phyloP scores from a whole-genome alignment of 2,797 vertebrate genomes.

The Harpagifer antarcticus region DNA sequence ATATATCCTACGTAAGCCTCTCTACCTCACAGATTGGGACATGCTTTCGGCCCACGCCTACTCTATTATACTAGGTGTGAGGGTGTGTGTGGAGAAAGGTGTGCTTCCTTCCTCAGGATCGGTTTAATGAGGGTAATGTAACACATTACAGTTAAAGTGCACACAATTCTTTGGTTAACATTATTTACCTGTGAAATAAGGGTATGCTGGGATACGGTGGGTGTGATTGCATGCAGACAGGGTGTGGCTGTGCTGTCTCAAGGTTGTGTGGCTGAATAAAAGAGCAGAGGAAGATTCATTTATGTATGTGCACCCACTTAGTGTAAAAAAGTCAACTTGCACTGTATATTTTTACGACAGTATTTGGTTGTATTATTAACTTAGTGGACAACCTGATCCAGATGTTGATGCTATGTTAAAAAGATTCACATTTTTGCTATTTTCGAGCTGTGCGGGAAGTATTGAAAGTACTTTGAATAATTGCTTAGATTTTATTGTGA shows the following conservation, averaged over 20 bases:
- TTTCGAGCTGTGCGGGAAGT: neutral
- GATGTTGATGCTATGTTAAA: neutral
- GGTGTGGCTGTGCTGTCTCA: conserved; percentile 44
- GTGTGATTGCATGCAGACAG: conserved; percentile 25
- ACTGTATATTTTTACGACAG: too few species aligned
- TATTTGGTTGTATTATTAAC: neutral
- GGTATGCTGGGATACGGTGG: neutral
- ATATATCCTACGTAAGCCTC: neutral
- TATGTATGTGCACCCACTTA: neutral
- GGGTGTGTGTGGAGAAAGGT: conserved; percentile 1
- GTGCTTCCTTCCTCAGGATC: neutral
- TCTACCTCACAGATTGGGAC: neutral
- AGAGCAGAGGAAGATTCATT: neutral
- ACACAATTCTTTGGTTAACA: neutral
- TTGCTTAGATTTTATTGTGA: neutral
- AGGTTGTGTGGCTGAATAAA: conserved; percentile 21
- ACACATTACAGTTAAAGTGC: neutral
- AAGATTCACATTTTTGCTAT: neutral
- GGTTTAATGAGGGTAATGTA: neutral
- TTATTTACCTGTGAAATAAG: neutral
- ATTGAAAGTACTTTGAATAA: neutral
- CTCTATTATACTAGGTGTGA: neutral
- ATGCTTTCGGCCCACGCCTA: neutral
- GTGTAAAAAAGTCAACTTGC: neutral
- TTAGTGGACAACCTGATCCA: neutral